phyloP scores from a whole-genome alignment of 2,113 vertebrate genomes.

The Pangasianodon gigas region DNA sequence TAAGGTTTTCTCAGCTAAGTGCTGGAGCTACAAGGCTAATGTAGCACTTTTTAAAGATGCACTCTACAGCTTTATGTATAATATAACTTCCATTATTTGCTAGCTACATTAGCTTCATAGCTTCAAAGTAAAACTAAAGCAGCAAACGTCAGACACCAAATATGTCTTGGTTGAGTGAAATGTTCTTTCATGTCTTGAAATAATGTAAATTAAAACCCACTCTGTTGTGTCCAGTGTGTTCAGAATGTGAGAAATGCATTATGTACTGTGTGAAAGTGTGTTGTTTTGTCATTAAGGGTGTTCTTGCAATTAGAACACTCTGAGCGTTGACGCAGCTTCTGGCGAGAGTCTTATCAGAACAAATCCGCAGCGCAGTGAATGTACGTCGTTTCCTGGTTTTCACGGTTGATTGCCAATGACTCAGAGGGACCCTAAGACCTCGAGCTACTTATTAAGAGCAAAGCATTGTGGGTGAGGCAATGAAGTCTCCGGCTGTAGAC shows the following conservation, averaged over 20 bases:
- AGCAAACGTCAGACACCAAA: too few relatives aligned
- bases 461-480: constrained; percentile 45
- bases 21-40: too few relatives aligned
- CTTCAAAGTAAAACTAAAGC: background rate
- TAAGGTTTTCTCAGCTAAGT: too few relatives aligned
- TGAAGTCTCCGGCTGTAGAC: constrained; percentile 2
- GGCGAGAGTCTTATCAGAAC: constrained; percentile 47
- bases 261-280: background rate
- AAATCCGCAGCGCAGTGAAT: constrained; percentile 57
- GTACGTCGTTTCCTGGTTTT: constrained; percentile 64
- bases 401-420: constrained; percentile 62
- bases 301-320: constrained; percentile 47
- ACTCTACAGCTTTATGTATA: background rate
- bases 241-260: background rate
- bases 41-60: too few relatives aligned
- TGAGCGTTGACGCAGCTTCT: constrained; percentile 21
- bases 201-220: background rate
- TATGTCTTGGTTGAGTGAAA: background rate
- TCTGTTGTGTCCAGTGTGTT: background rate
- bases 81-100: background rate
- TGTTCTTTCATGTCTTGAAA: background rate
- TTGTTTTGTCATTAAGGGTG: background rate
- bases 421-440: constrained; percentile 54
- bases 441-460: constrained; percentile 54
- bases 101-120: background rate